Conservation (phyloP, 2,113 vertebrate genomes). For the Lampris incognitus region DNA sequence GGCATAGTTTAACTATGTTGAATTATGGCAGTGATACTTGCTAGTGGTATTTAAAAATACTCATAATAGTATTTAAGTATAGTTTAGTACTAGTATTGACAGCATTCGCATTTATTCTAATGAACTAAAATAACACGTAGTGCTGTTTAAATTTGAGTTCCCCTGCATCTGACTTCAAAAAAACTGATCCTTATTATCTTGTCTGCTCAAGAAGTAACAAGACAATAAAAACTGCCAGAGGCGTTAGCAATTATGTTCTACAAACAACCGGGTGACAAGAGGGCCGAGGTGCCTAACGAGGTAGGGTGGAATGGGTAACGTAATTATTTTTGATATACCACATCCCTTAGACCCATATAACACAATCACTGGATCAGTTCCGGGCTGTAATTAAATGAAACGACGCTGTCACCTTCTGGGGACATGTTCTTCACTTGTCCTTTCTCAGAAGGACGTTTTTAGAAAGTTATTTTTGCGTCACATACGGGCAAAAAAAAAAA, state of each 20-base stretch:
- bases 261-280: not conserved
- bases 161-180: constrained; percentile 5
- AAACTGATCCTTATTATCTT: not conserved
- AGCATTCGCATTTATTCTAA: too few relatives aligned
- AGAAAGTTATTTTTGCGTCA: too few relatives aligned
- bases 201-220: not conserved
- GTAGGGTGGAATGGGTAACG: constrained; percentile 36
- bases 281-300: constrained; percentile 32
- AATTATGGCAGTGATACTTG: not conserved
- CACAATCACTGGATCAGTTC: constrained; percentile 37
- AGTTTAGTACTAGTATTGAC: too few relatives aligned
- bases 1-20: too few relatives aligned
- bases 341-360: constrained; percentile 23
- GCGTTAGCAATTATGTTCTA: not conserved
- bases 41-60: not conserved
- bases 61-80: too few relatives aligned
- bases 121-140: too few relatives aligned
- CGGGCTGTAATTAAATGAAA: not conserved
- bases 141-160: not conserved
- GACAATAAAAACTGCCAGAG: not conserved
- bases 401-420: not conserved
- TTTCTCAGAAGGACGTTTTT: too few relatives aligned
- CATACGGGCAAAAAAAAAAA: constrained; percentile 2
- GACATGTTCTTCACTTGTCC: constrained; percentile 41
- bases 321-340: constrained; percentile 21